A percentile compares a stretch with the other conserved stretches of the same genome.
Conservation (phyloP, 2,797 vertebrate species). For the Crocidura indochinensis region DNA sequence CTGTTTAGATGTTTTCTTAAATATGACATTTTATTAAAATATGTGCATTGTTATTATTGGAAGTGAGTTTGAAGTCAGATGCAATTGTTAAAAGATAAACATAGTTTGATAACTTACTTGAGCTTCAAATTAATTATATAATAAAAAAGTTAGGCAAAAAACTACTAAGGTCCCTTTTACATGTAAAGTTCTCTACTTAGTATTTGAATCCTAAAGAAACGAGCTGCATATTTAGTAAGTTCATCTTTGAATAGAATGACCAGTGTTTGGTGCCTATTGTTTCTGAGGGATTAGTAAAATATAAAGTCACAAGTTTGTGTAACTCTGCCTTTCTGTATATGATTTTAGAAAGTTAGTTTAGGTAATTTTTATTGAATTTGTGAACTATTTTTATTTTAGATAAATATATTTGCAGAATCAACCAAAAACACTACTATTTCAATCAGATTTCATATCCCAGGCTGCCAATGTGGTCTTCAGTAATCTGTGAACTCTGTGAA, state of each 20-base stretch:
- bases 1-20: conserved; percentile 72
- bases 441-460: neutral
- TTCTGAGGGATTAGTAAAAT: conserved; percentile 29
- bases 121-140: conserved; percentile 68
- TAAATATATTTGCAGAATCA: conserved; percentile 48
- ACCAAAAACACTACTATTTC: conserved; percentile 44
- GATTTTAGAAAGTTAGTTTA: conserved; percentile 47
- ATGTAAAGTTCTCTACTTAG: conserved; percentile 21
- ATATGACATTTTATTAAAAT: conserved; percentile 77
- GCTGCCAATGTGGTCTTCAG: conserved; percentile 14
- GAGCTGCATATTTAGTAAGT: conserved; percentile 55
- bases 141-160: conserved; percentile 7
- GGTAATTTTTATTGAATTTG: conserved; percentile 54
- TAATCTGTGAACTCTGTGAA: neutral
- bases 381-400: conserved; percentile 28
- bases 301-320: neutral
- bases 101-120: conserved; percentile 64
- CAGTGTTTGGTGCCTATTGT: conserved; percentile 29
- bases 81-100: conserved; percentile 79
- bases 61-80: conserved; percentile 83
- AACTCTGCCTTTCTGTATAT: conserved; percentile 17
- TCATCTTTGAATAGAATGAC: conserved; percentile 61
- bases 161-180: neutral
- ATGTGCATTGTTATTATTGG: conserved; percentile 88
- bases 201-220: conserved; percentile 69